These are phyloP conservation scores for Plodia interpunctella DNA, from an alignment of 1,140 invertebrate species.

Conservation along the genomic window DNA sequence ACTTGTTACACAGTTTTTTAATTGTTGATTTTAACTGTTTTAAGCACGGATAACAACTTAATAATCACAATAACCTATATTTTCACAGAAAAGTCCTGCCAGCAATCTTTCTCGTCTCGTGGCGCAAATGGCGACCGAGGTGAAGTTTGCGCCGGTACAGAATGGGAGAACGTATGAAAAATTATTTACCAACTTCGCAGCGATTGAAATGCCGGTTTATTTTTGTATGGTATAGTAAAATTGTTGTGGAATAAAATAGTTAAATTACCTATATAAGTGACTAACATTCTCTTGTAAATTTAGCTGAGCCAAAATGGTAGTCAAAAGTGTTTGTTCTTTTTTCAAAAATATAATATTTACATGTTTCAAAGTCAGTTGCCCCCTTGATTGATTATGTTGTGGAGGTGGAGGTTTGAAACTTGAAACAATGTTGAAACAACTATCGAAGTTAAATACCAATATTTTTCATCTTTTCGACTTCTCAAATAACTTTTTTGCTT, in stretches of 20 bases:
- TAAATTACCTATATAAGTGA: conserved; percentile 51
- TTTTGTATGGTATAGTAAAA: conserved; percentile 23
- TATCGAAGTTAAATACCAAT: too few species aligned
- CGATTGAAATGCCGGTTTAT: conserved; percentile 26
- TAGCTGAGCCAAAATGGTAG: conserved; percentile 59
- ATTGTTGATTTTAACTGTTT: neutral
- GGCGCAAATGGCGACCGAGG: conserved; percentile 66
- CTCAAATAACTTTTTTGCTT: too few species aligned
- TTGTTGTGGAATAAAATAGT: conserved; percentile 34
- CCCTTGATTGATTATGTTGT: neutral
- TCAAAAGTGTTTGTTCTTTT: conserved; percentile 35
- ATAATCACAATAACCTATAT: conserved; percentile 10
- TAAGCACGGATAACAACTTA: conserved; percentile 8
- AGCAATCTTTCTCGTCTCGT: conserved; percentile 35
- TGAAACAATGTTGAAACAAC: too few species aligned
- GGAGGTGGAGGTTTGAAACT: too few species aligned
- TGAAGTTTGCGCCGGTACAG: conserved; percentile 39
- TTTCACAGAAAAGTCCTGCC: conserved; percentile 17
- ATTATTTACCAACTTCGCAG: conserved; percentile 44
- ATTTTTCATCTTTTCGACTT: too few species aligned
- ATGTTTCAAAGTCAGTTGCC: neutral
- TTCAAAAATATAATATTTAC: neutral
- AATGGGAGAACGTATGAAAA: conserved; percentile 17
- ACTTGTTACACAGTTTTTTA: neutral
- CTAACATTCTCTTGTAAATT: conserved; percentile 70